A percentile compares a stretch with the other conserved stretches of the same genome.
These are phyloP conservation scores for Nymphicus hollandicus DNA, from an alignment of 2,113 vertebrate genomes.

Conservation along the genomic window DNA sequence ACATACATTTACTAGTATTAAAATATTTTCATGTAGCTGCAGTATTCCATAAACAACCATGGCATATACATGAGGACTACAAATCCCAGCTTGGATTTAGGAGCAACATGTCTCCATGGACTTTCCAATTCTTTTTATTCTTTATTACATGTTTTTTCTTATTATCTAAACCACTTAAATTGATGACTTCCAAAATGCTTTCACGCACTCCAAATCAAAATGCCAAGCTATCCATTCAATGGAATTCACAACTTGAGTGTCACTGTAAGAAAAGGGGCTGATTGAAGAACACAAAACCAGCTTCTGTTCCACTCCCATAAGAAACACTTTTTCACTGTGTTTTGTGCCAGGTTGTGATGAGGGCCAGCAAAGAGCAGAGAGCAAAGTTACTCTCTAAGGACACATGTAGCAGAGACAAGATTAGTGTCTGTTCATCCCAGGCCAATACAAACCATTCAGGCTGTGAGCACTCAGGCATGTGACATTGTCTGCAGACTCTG, in stretches of 20 bases:
- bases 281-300: background rate
- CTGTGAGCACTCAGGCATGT: background rate
- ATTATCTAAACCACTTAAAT: background rate
- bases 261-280: background rate
- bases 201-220: background rate
- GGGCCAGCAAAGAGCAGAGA: background rate
- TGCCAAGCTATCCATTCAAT: background rate
- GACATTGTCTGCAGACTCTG: background rate
- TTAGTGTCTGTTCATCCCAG: background rate
- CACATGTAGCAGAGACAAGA: background rate
- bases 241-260: background rate
- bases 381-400: background rate
- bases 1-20: background rate
- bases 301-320: background rate
- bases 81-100: background rate
- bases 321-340: background rate
- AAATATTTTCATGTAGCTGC: background rate
- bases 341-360: background rate
- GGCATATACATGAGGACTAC: background rate
- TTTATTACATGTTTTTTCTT: background rate
- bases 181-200: background rate
- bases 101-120: background rate
- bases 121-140: background rate
- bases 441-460: conserved; percentile 13
- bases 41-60: background rate